Conservation (phyloP, 2,113 vertebrate genomes). For the Ibidorhyncha struthersii region DNA sequence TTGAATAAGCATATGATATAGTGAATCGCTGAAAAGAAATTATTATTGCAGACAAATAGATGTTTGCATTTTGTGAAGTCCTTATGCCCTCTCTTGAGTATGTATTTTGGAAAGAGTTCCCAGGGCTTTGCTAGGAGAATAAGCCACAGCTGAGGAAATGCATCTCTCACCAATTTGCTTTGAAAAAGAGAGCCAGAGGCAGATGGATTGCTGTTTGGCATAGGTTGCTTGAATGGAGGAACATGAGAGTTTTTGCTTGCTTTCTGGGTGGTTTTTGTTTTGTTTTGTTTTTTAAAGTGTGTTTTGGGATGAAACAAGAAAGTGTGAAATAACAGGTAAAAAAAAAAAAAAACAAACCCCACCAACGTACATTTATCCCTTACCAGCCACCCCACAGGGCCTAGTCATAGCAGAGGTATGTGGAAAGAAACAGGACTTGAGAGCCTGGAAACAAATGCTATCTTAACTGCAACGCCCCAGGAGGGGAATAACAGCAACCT, state of each 20-base stretch:
- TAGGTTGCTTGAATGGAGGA: not conserved
- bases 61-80: not conserved
- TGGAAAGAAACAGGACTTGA: not conserved
- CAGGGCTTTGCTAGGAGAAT: not conserved
- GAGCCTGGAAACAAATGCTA: not conserved
- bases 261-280: not conserved
- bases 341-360: not conserved
- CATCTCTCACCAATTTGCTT: not conserved
- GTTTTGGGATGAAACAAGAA: not conserved
- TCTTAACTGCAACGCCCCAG: not conserved
- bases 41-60: not conserved
- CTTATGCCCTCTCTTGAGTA: not conserved
- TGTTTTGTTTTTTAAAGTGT: not conserved
- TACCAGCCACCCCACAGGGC: not conserved
- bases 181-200: not conserved
- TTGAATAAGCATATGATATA: not conserved
- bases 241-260: not conserved
- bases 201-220: not conserved
- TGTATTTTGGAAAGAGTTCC: not conserved
- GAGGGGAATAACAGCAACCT: not conserved
- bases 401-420: not conserved
- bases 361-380: not conserved
- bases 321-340: not conserved
- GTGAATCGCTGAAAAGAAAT: not conserved
- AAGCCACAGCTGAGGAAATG: not conserved